Evolutionary conservation across 2,888 invertebrate species (phyloP).

Genomic region (Charanyca ferruginea): DNA sequence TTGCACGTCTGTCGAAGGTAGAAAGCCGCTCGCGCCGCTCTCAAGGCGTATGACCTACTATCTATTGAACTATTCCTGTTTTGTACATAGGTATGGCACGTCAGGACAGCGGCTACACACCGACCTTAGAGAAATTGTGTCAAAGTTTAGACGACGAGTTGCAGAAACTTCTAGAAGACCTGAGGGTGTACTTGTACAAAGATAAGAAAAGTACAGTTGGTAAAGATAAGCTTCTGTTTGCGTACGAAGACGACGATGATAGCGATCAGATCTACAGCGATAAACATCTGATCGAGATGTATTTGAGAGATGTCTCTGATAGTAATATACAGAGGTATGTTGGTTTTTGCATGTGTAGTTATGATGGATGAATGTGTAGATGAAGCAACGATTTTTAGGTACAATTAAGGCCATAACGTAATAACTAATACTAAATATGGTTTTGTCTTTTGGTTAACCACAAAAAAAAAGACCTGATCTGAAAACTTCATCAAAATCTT

Average conservation of each 20-base stretch:
- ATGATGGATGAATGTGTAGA: neutral
- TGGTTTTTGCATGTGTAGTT: slow-evolving; percentile 22
- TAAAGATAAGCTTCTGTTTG: slow-evolving; percentile 74
- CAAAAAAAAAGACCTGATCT: neutral
- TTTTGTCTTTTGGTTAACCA: neutral
- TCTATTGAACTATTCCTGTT: neutral
- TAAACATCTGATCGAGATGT: slow-evolving; percentile 86
- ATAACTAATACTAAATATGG: too few relatives aligned
- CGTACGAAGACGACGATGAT: slow-evolving; percentile 84
- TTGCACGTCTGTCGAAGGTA: too few relatives aligned
- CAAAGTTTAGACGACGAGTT: slow-evolving; percentile 92
- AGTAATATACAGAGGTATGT: slow-evolving; percentile 86
- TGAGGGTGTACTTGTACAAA: slow-evolving; percentile 93
- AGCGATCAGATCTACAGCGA: slow-evolving; percentile 85
- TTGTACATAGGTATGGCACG: slow-evolving; percentile 91
- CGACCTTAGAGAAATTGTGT: slow-evolving; percentile 93
- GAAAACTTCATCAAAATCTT: neutral
- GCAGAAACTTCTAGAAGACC: slow-evolving; percentile 92
- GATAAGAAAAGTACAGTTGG: slow-evolving; percentile 77
- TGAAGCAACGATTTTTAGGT: neutral
- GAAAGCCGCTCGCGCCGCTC: neutral
- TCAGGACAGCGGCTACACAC: slow-evolving; percentile 95
- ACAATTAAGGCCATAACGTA: neutral
- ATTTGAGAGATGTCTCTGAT: slow-evolving; percentile 88
- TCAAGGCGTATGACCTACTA: neutral